Evolutionary conservation across 2,888 invertebrate genomes (phyloP).

Genomic region (Temnothorax ravouxi): DNA sequence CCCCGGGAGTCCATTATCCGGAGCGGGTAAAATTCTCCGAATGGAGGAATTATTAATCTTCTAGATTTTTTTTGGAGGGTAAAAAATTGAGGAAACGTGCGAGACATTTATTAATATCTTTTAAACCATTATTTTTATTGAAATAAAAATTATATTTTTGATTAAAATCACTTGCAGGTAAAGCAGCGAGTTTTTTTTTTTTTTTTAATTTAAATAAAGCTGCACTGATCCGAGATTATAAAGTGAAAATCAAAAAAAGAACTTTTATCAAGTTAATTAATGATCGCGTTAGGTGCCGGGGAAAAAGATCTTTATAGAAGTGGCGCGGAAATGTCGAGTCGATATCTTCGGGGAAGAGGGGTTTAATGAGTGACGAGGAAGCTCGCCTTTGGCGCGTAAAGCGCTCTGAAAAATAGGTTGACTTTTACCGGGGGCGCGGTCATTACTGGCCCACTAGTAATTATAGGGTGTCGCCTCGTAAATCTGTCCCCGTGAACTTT

Average conservation of each 20-base stretch:
- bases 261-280: slow-evolving; percentile 37
- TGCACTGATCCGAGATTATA: background rate
- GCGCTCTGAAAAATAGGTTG: slow-evolving; percentile 49
- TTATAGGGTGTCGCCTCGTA: slow-evolving; percentile 58
- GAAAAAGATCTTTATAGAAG: background rate
- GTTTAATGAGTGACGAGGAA: slow-evolving; percentile 39
- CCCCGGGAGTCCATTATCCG: slow-evolving; percentile 47
- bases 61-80: background rate
- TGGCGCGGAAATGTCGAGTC: slow-evolving; percentile 26
- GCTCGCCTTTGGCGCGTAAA: slow-evolving; percentile 38
- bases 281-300: background rate
- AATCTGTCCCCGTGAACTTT: slow-evolving; percentile 55
- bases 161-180: background rate
- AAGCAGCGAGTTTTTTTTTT: background rate
- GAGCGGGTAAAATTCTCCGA: slow-evolving; percentile 45
- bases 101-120: background rate
- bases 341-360: slow-evolving; percentile 12
- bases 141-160: background rate
- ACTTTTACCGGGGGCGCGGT: slow-evolving; percentile 42
- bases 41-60: slow-evolving; percentile 41
- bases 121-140: background rate
- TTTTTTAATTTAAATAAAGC: background rate
- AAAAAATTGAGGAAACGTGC: background rate
- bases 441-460: slow-evolving; percentile 48
- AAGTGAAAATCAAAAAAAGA: slow-evolving; percentile 31